phyloP scores from a whole-genome alignment of 2,888 invertebrate genomes.

The Nudaria mundana region DNA sequence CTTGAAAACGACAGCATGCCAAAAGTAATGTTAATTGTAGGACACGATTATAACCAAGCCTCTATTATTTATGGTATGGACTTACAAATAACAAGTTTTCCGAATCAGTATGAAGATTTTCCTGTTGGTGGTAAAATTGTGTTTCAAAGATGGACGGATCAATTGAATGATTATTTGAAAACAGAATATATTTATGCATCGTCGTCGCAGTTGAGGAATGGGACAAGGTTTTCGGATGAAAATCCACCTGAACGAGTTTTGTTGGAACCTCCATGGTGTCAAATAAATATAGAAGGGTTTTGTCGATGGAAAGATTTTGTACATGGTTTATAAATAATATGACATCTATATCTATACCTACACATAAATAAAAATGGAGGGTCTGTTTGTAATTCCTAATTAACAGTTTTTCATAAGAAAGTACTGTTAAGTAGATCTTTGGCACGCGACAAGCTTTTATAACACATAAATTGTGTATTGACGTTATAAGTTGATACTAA shows the following conservation, averaged over 20 bases:
- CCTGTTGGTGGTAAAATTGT: constrained; percentile 27
- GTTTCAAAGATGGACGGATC: constrained; percentile 26
- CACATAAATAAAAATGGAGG: too few relatives aligned
- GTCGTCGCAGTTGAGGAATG: constrained; percentile 19
- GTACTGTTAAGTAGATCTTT: too few relatives aligned
- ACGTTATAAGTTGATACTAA: too few relatives aligned
- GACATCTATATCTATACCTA: too few relatives aligned
- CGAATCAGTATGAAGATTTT: constrained; percentile 20
- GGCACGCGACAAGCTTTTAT: too few relatives aligned
- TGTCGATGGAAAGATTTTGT: constrained; percentile 24
- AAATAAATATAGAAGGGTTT: constrained; percentile 11
- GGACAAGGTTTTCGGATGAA: constrained; percentile 6
- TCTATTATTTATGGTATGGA: constrained; percentile 9
- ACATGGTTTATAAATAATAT: too few relatives aligned
- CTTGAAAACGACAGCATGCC: constrained; percentile 13
- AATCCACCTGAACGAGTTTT: constrained; percentile 18
- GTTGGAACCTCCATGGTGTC: constrained; percentile 19
- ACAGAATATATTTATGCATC: constrained; percentile 21
- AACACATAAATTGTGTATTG: too few relatives aligned
- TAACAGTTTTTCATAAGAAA: too few relatives aligned
- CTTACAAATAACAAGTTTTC: constrained; percentile 13
- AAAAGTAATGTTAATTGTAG: constrained; percentile 19
- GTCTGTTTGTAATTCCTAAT: too few relatives aligned
- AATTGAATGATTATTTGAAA: constrained; percentile 23
- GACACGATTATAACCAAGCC: constrained; percentile 26